Evolutionary conservation across 2,113 vertebrate species (phyloP).

Genomic region (Myrmophylax atrothorax): DNA sequence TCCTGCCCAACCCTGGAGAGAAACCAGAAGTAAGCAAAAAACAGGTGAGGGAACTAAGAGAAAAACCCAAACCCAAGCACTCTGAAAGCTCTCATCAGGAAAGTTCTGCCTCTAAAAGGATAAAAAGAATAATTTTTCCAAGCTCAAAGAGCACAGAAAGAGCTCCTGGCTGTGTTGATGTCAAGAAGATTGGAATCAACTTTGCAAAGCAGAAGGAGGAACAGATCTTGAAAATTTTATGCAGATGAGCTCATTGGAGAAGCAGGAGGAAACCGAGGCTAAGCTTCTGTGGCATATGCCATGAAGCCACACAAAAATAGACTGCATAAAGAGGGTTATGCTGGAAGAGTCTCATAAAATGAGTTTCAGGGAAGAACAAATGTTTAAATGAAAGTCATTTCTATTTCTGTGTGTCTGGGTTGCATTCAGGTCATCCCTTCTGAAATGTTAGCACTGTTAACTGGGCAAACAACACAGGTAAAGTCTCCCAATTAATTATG

Average conservation of each 20-base stretch:
- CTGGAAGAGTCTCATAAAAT: not conserved
- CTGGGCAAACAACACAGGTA: not conserved
- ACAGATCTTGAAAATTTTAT: not conserved
- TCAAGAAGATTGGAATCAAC: constrained; percentile 3
- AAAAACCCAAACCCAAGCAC: not conserved
- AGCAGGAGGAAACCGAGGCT: constrained; percentile 39
- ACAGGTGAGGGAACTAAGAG: not conserved
- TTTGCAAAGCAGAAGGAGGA: constrained; percentile 9
- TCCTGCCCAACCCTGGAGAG: not conserved
- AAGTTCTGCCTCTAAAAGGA: not conserved
- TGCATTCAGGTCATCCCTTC: not conserved
- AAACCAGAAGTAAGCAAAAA: not conserved
- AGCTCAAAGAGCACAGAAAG: not conserved
- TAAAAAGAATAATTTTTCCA: not conserved
- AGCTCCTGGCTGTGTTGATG: not conserved
- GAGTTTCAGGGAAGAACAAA: not conserved
- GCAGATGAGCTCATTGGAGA: not conserved
- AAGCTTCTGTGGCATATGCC: not conserved
- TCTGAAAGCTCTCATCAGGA: not conserved
- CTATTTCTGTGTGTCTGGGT: not conserved
- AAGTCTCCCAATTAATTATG: not conserved
- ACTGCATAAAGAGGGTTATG: not conserved
- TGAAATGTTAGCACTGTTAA: not conserved
- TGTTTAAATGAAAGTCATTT: not conserved
- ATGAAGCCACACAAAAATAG: not conserved